Conservation (phyloP, 2,888 invertebrate species). For the Trichopria drosophilae region DNA sequence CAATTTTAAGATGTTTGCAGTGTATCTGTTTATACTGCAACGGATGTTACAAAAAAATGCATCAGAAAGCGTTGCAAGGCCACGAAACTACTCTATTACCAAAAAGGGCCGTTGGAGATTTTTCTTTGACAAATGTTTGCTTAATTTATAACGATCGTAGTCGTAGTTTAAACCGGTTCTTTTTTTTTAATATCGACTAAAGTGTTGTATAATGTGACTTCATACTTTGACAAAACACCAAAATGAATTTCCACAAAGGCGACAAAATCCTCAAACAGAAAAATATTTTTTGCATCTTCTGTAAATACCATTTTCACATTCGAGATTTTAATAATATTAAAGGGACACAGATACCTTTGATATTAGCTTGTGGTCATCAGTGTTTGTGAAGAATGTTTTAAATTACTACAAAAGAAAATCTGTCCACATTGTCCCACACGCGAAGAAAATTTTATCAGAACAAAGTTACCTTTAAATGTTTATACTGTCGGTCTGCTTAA, state of each 20-base stretch:
- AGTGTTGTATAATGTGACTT: too few relatives aligned
- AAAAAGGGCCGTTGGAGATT: too few relatives aligned
- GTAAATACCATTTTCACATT: conserved; percentile 42
- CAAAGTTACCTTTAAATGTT: conserved; percentile 54
- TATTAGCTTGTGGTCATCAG: conserved; percentile 70
- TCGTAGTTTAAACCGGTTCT: too few relatives aligned
- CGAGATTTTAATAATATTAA: background rate
- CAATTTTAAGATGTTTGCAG: conserved; percentile 43
- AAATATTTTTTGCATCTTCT: conserved; percentile 41
- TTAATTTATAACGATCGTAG: too few relatives aligned
- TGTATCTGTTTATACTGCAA: conserved; percentile 46
- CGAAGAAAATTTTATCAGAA: conserved; percentile 20
- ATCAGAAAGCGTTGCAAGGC: too few relatives aligned
- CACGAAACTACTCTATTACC: too few relatives aligned
- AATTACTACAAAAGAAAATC: conserved; percentile 52
- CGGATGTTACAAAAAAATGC: conserved; percentile 49
- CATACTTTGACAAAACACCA: too few relatives aligned
- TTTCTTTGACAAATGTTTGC: too few relatives aligned
- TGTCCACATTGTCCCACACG: conserved; percentile 48
- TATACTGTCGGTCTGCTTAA: conserved; percentile 49
- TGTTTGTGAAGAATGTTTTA: conserved; percentile 69
- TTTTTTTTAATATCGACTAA: too few relatives aligned
- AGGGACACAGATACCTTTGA: conserved; percentile 59
- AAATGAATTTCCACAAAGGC: too few relatives aligned
- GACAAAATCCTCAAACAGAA: too few relatives aligned